Base-by-base conservation (phyloP, 2,797 vertebrate species). In the Brachymystax lenok region DNA sequence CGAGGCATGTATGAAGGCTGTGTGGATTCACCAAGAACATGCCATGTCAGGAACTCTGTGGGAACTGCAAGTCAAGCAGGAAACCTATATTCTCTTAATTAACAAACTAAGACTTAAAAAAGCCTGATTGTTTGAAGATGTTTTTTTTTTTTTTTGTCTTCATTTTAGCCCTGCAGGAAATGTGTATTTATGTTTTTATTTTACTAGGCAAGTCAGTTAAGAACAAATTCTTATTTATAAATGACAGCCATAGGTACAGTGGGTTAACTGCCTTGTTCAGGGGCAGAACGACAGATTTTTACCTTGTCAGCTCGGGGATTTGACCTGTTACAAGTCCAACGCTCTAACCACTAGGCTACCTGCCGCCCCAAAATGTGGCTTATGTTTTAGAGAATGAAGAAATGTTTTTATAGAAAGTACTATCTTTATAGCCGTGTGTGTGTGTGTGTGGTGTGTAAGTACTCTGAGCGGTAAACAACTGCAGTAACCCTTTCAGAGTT, bases 11-110 rank as follows among this genome's bases (percentile, higher is more conserved):
- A 30, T 12, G 2, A 14, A 6, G 16, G 33, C 82, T 85, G 51
- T 50, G 46, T 78, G 73, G 66, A 80, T 85, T 77, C 80, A 33
- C 71, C 69, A 64, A 74, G 77, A 63, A 21, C 69, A 17, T 71
- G 74, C 68, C 51, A 85, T 35, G 76, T 5, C 71, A 75, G 35
- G 74, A 12, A 35, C 71, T 71, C 70, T 73, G 76, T 74, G 78
- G 40, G 79, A 81, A 50, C 51, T 64, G 46, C 13, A 73, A 46
- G 30, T 27, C 21, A 71, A 17, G 1, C n/a, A 2, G 19, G 46
- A 68, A 6, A 10, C 3, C 1, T n/a, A 5, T 28, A 79, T 77
- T 82, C 64, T 71, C 72, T 71, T 56, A 8, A 68, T 56, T 63
- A 14, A 10, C 3, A 1, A n/a, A 10, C 3, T 1, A n/a, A 10